Conservation (phyloP, 1,140 invertebrate species). For the Drosophila cardini region DNA sequence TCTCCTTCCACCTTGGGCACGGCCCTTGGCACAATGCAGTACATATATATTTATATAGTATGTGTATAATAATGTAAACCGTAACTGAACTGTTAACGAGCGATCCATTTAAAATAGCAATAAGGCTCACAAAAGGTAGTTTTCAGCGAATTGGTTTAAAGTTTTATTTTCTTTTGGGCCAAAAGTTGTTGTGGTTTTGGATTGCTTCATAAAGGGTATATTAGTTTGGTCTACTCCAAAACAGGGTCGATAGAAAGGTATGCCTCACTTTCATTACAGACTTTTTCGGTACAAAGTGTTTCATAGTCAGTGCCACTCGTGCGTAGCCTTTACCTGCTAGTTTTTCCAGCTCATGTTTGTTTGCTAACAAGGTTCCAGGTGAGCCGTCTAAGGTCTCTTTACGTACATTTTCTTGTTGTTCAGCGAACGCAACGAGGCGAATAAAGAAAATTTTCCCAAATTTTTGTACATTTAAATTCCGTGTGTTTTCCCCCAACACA, state of each 20-base stretch:
- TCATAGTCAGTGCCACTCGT: neutral
- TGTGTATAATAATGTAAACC: conserved; percentile 45
- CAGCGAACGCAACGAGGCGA: conserved; percentile 25
- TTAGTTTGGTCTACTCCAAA: too few relatives aligned
- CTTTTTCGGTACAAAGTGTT: too few relatives aligned
- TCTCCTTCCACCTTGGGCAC: conserved; percentile 33
- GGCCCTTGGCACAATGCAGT: conserved; percentile 48
- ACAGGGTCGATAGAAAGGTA: too few relatives aligned
- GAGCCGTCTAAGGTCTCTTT: conserved; percentile 14
- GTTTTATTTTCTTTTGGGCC: conserved; percentile 23
- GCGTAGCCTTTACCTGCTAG: conserved; percentile 5
- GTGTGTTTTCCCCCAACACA: conserved; percentile 45
- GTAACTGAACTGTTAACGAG: conserved; percentile 53
- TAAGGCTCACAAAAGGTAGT: conserved; percentile 21
- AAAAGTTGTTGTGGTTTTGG: conserved; percentile 34
- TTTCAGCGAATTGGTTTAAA: conserved; percentile 33
- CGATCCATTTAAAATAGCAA: conserved; percentile 51
- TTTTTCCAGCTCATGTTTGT: conserved; percentile 16
- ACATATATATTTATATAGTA: conserved; percentile 40
- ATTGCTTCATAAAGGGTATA: neutral
- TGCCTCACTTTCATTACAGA: too few relatives aligned
- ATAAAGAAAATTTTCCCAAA: conserved; percentile 45
- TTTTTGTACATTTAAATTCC: conserved; percentile 62
- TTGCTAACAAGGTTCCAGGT: conserved; percentile 19
- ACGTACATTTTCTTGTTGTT: conserved; percentile 34